Percentiles rank a stretch among this genome's conserved stretches.
Evolutionary conservation across 2,888 invertebrate species (phyloP).

Genomic region (Eilema sororculum): DNA sequence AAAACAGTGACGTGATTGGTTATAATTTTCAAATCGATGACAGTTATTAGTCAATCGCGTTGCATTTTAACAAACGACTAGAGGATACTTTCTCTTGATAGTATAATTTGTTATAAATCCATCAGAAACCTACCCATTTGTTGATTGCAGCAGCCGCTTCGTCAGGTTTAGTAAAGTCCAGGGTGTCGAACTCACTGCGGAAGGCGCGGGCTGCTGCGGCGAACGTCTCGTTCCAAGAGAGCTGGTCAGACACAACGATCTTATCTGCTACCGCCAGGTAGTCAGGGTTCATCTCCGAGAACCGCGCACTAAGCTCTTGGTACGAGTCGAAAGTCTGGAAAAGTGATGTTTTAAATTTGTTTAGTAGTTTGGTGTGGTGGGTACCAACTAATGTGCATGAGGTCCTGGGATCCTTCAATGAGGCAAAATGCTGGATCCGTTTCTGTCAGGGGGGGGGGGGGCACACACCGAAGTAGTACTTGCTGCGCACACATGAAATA

Average conservation of each 20-base stretch:
- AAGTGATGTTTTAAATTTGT: neutral
- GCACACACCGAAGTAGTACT: too few relatives aligned
- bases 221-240: constrained; percentile 52
- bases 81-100: neutral
- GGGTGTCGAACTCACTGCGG: constrained; percentile 54
- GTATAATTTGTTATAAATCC: neutral
- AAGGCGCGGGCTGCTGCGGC: constrained; percentile 44
- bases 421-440: too few relatives aligned
- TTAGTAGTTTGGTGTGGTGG: too few relatives aligned
- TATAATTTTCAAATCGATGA: too few relatives aligned
- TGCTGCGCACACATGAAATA: too few relatives aligned
- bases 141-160: constrained; percentile 57
- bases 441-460: too few relatives aligned
- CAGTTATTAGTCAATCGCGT: too few relatives aligned
- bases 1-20: too few relatives aligned
- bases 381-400: too few relatives aligned
- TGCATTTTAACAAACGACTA: too few relatives aligned
- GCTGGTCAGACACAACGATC: constrained; percentile 55
- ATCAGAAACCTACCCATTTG: constrained; percentile 30
- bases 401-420: too few relatives aligned
- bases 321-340: constrained; percentile 56
- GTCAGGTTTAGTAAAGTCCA: constrained; percentile 52
- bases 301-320: constrained; percentile 50
- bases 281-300: constrained; percentile 54
- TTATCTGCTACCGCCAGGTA: constrained; percentile 64